A percentile compares a stretch with the other conserved stretches of the same genome.
Evolutionary conservation across 2,113 vertebrate species (phyloP).

Genomic region (Anhinga rufa): DNA sequence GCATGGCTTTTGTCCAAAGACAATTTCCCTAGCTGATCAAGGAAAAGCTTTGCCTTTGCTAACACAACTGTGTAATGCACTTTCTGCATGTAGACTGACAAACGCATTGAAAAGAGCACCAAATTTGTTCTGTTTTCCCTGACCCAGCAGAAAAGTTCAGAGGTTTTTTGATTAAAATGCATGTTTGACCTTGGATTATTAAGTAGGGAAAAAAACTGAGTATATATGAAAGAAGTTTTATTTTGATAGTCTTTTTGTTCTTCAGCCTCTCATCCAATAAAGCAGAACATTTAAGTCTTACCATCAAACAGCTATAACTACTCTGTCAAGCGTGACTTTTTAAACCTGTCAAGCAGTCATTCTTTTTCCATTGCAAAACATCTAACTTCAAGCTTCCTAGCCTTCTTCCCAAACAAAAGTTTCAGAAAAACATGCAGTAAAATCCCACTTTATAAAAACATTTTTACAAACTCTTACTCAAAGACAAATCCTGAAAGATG

Average conservation of each 20-base stretch:
- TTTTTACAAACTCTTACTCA: not conserved
- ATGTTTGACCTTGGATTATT: slow-evolving; percentile 23
- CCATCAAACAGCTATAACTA: slow-evolving; percentile 50
- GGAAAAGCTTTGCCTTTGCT: not conserved
- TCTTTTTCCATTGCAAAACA: slow-evolving; percentile 46
- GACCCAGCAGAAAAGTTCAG: not conserved
- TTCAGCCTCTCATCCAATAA: slow-evolving; percentile 58
- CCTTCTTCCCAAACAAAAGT: not conserved
- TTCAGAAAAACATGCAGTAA: slow-evolving; percentile 14
- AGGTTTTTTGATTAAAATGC: slow-evolving; percentile 39
- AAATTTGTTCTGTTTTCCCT: not conserved
- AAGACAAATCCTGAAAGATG: not conserved
- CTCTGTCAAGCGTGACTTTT: slow-evolving; percentile 57
- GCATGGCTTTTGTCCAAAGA: not conserved
- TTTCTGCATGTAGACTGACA: not conserved
- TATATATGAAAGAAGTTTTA: not conserved
- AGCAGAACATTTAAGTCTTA: slow-evolving; percentile 46
- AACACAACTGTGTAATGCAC: not conserved
- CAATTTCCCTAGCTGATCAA: not conserved
- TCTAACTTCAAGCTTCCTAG: slow-evolving; percentile 43
- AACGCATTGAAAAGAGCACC: not conserved
- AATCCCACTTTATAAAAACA: not conserved
- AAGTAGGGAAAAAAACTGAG: not conserved
- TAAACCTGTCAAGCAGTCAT: slow-evolving; percentile 63
- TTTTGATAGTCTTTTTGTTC: slow-evolving; percentile 44